phyloP scores from a whole-genome alignment of 2,797 vertebrate genomes.

The Chelonia mydas region DNA sequence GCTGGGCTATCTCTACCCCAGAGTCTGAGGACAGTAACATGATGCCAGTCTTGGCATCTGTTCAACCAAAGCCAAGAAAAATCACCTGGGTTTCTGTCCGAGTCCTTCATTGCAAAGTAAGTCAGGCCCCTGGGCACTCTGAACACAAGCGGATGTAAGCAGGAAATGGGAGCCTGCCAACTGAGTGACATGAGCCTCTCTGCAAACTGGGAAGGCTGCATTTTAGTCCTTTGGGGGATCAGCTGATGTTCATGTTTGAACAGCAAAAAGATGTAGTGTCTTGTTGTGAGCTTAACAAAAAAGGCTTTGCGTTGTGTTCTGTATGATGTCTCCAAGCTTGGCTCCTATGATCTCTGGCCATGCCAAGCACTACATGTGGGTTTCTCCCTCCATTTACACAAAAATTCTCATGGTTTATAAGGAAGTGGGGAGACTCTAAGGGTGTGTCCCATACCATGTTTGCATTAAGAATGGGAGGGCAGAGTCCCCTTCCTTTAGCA shows the following conservation, averaged over 20 bases:
- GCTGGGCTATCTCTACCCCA: background rate
- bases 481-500: background rate
- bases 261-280: background rate
- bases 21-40: background rate
- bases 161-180: background rate
- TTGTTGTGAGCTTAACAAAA: background rate
- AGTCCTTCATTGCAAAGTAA: background rate
- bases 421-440: background rate
- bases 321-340: background rate
- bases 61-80: constrained; percentile 34
- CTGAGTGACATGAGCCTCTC: background rate
- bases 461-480: background rate
- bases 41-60: background rate
- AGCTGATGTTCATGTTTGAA: background rate
- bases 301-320: background rate
- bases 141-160: background rate
- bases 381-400: background rate
- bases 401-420: background rate
- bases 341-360: background rate
- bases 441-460: background rate
- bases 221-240: background rate
- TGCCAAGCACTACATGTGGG: background rate
- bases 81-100: background rate
- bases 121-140: background rate
- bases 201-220: background rate